A percentile compares a stretch with the other conserved stretches of the same genome.
These are phyloP conservation scores for Lasioglossum leucozonium DNA, from an alignment of 2,888 invertebrate genomes.

Conservation along the genomic window DNA sequence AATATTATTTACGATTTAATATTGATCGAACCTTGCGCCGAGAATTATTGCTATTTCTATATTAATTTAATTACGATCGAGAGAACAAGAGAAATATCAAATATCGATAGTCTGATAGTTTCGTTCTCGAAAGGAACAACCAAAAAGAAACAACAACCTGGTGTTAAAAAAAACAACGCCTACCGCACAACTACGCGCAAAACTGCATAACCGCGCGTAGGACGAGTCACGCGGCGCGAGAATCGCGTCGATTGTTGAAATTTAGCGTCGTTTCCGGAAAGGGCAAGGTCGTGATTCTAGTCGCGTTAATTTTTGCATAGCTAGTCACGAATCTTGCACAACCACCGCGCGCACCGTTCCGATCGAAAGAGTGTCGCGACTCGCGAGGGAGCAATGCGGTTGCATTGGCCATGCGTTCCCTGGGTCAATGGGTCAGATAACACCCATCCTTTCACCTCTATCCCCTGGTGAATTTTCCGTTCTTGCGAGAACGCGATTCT, in stretches of 20 bases:
- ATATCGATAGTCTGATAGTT: background rate
- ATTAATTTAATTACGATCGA: too few species aligned
- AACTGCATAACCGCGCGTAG: background rate
- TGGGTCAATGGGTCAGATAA: slow-evolving; percentile 55
- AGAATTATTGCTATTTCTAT: too few species aligned
- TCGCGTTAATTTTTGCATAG: background rate
- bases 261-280: background rate
- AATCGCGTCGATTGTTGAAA: background rate
- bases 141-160: background rate
- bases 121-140: background rate
- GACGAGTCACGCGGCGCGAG: background rate
- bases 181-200: background rate
- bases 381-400: background rate
- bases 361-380: background rate
- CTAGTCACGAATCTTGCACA: slow-evolving; percentile 18
- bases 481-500: background rate
- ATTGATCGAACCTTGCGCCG: too few species aligned
- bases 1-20: too few species aligned
- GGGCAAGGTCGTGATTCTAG: slow-evolving; percentile 13
- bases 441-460: slow-evolving; percentile 15
- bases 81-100: too few species aligned
- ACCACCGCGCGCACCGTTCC: background rate
- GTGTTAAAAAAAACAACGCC: background rate
- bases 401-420: slow-evolving; percentile 23
- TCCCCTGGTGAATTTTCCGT: background rate